Conservation (phyloP, 1,140 invertebrate species). For the Diorhabda carinulata region DNA sequence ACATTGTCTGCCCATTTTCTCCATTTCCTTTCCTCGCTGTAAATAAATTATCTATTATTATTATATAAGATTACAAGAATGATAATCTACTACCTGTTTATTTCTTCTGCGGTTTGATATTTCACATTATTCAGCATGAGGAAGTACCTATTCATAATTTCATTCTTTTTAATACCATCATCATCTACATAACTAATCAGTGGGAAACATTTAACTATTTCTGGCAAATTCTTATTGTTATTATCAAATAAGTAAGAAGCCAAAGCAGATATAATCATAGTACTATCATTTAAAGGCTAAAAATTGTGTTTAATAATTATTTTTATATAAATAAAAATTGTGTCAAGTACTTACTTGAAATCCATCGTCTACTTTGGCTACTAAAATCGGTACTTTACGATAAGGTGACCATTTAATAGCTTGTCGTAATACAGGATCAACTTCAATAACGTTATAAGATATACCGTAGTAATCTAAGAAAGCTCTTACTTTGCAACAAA, state of each 20-base stretch:
- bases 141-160: constrained; percentile 93
- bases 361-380: constrained; percentile 68
- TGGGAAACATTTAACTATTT: constrained; percentile 83
- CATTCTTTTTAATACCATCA: constrained; percentile 62
- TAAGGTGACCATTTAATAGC: constrained; percentile 93
- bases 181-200: constrained; percentile 65
- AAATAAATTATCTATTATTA: constrained; percentile 35
- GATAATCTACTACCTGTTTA: constrained; percentile 14
- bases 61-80: neutral
- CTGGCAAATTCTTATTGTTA: constrained; percentile 55
- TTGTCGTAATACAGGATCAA: constrained; percentile 86
- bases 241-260: constrained; percentile 71
- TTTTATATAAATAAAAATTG: neutral
- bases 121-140: constrained; percentile 65
- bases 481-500: constrained; percentile 96
- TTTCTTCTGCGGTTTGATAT: constrained; percentile 44
- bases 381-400: constrained; percentile 93
- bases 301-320: constrained; percentile 29
- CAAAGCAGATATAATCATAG: constrained; percentile 88
- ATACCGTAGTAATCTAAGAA: constrained; percentile 92
- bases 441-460: constrained; percentile 95
- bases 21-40: constrained; percentile 90
- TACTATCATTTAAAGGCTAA: constrained; percentile 88
- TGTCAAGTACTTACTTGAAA: constrained; percentile 56
- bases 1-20: constrained; percentile 89